Evolutionary conservation across 2,113 vertebrate species (phyloP), one percentile per base, ranked within the genome.

Genomic region (Thermophis baileyi): DNA sequence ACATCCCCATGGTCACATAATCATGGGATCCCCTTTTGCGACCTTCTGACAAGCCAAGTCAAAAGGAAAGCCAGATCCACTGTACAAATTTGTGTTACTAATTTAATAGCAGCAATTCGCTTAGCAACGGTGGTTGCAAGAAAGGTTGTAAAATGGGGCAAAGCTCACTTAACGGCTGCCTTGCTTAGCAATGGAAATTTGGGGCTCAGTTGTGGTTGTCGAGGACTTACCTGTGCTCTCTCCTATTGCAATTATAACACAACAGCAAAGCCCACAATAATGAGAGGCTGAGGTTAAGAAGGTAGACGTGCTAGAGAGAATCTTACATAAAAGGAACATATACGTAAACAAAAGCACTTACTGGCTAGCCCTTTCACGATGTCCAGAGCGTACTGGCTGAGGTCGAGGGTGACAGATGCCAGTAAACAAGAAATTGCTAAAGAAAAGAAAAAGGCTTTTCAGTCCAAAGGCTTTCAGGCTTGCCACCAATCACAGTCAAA

Each of bases 311-410:
- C 0, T 22, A 57, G 35, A 27, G 69, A 7, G 14, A 12, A 81
- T 0, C 89, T 20, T 87, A 94, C 54, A 44, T 35, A n/a, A 55
- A 85, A 60, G 51, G 50, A 35, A 44, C 18, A 87, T 60, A 51
- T 92, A 30, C 85, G 89, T 47, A 89, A 92, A 81, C 40, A 0
- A 0, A 3, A 57, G 63, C 85, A 98, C 98, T 98, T 98, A 99
- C 99, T 98, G 91, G 99, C 98, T 49, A 99, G 97, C 90, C 99
- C 98, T 97, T 99, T 99, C 91, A 98, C 97, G 0, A 99, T 98
- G 95, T 99, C 99, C 96, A 98, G 95, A 88, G 99, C 98, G 53
- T 99, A 99, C 93, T 99, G 99, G 96, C 99, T 99, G 91, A 99
- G 98, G 95, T 99, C 99, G 6, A 99, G 98, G 63, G 98, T 99